Evolutionary conservation across 1,140 invertebrate genomes (phyloP), one percentile per base, ranked within the genome.

Genomic region (Medauroidea extradentata): DNA sequence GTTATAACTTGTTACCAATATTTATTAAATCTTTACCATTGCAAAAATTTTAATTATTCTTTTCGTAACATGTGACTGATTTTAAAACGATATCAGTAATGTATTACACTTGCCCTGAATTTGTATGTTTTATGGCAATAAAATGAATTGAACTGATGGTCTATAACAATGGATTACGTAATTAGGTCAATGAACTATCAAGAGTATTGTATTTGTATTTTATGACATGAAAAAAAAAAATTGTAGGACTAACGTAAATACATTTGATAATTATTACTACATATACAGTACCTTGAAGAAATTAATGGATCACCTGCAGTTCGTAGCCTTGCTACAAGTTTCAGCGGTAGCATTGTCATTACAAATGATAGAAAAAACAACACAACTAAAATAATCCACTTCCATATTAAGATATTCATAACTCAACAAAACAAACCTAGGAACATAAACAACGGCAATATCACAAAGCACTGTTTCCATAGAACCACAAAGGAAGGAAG

Each of bases 301-400:
- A 51, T 43, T 23, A 44, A 24, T 4, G 53, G 52, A 50, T 66
- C 64, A 13, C 24, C 29, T 21, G 62, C 57, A 48, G 59, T 34
- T 24, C 54, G 59, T 49, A 58, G 53, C 14, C 19, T 59, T 25
- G 49, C 39, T 14, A 66, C 27, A 7, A 66, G 19, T 49, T 60
- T 57, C 21, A 66, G 21, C 18, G 64, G 64, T 19, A 66, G 44
- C 23, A 66, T 48, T 18, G 43, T 56, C 21, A 63, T 60, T 21
- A 64, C 4, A 34, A 66, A 62, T 41, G 64, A 62, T 13, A 60
- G 9, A 2, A 60, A 38, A 49, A 66, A 62, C 19, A 64, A 27
- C 7, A 57, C 50, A 43, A 60, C 53, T 42, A 66, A 44, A 42
- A 62, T 60, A 34, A 60, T 53, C 16, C 58, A 64, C 59, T 66